Conservation (phyloP, 2,888 invertebrate species). For the Epiblema foenella region DNA sequence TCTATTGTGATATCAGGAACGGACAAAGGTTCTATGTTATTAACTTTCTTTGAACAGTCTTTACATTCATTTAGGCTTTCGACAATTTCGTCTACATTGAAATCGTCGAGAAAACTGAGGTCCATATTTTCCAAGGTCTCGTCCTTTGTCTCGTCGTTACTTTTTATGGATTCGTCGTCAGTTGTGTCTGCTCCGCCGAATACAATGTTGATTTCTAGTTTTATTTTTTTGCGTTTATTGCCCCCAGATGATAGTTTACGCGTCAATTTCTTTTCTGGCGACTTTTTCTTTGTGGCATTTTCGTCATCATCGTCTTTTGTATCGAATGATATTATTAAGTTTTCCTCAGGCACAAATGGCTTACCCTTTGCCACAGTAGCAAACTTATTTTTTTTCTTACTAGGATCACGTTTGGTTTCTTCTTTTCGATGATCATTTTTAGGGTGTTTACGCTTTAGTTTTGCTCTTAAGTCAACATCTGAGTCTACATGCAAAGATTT, state of each 20-base stretch:
- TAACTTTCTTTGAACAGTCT: slow-evolving; percentile 33
- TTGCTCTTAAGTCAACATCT: slow-evolving; percentile 52
- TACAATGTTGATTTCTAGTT: slow-evolving; percentile 62
- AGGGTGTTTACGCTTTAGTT: slow-evolving; percentile 48
- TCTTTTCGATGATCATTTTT: slow-evolving; percentile 41
- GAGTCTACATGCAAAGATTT: slow-evolving; percentile 16
- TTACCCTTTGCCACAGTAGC: slow-evolving; percentile 14
- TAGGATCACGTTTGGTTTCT: not conserved
- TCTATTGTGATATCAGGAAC: not conserved
- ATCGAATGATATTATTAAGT: slow-evolving; percentile 52
- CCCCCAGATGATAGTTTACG: slow-evolving; percentile 45
- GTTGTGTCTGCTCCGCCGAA: slow-evolving; percentile 47
- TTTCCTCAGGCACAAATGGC: slow-evolving; percentile 47
- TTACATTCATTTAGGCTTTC: slow-evolving; percentile 57
- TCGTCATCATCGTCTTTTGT: slow-evolving; percentile 34
- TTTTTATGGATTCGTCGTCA: slow-evolving; percentile 45
- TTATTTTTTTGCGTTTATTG: slow-evolving; percentile 53
- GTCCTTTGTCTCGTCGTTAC: slow-evolving; percentile 46
- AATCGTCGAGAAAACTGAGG: slow-evolving; percentile 70
- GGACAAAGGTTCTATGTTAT: not conserved
- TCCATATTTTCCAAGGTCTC: slow-evolving; percentile 52
- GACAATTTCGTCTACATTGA: slow-evolving; percentile 71
- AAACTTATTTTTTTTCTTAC: slow-evolving; percentile 12
- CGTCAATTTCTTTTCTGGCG: slow-evolving; percentile 36
- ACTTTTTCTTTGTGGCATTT: slow-evolving; percentile 37